Evolutionary conservation across 2,888 invertebrate genomes (phyloP).

Genomic region (Eledona agricola): DNA sequence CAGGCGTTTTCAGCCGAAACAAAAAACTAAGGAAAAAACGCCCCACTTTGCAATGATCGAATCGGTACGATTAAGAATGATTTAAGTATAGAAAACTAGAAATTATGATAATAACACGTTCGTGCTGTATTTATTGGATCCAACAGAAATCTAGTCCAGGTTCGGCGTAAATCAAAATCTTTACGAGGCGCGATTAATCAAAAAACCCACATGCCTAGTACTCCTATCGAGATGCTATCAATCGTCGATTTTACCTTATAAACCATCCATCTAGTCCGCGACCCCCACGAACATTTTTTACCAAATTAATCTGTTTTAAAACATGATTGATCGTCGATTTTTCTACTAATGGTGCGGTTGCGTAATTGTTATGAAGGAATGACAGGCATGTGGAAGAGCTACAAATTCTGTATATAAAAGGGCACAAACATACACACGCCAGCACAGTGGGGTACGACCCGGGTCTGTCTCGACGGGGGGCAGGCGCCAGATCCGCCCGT

Average conservation of each 20-base stretch:
- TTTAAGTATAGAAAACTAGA: slow-evolving; percentile 13
- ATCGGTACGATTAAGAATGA: no score
- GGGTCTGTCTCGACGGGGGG: slow-evolving; percentile 53
- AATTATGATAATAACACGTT: slow-evolving; percentile 11
- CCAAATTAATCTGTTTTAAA: slow-evolving; percentile 20
- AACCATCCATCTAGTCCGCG: not conserved
- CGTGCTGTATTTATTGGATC: slow-evolving; percentile 5
- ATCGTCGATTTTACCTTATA: slow-evolving; percentile 15
- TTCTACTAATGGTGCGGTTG: slow-evolving; percentile 18
- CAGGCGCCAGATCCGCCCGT: slow-evolving; percentile 49
- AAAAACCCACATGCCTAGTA: no score
- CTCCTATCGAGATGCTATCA: slow-evolving; percentile 15
- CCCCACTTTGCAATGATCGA: not conserved
- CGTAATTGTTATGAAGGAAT: slow-evolving; percentile 25
- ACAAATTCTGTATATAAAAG: slow-evolving; percentile 25
- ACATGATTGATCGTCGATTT: slow-evolving; percentile 25
- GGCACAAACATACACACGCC: slow-evolving; percentile 47
- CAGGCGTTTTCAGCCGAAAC: slow-evolving; percentile 23
- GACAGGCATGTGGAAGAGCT: slow-evolving; percentile 32
- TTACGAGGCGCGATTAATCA: no score
- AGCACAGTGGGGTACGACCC: slow-evolving; percentile 47
- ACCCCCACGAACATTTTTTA: slow-evolving; percentile 16
- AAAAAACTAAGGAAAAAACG: slow-evolving; percentile 9
- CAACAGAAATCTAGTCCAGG: no score
- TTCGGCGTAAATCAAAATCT: no score